Base-by-base conservation (phyloP, 2,888 invertebrate genomes). In the Drosophila basisetae region DNA sequence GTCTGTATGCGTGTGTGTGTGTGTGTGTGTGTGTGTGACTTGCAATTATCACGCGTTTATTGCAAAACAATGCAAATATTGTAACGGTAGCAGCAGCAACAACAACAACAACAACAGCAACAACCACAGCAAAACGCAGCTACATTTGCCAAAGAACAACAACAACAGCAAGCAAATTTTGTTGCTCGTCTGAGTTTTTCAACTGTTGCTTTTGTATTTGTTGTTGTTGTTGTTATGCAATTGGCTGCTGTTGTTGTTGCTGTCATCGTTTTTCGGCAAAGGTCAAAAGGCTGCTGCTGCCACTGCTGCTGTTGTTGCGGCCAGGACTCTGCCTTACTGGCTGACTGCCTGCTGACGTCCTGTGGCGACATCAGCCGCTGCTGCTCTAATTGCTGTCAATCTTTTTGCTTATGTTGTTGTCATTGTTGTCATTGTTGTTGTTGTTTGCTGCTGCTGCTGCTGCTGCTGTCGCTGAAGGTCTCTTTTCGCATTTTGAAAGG, bases 51-150 rank as follows among this genome's bases (percentile, higher is more conserved):
- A 84, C 83, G 83, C 86, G 76, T 86, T 86, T 86, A 87, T 87
- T 83, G 89, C 89, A 82, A 87, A 89, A 87, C 89, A 90, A 87
- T 89, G 90, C 89, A 88, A 88, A 82, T 82, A 82, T 73, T 80
- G 82, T 75, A 71, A 79, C 68, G 67, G 69, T 67, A 64, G 49
- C 79, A 55, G 30, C 53, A 65, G 2, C 79, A 55, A 25, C 53
- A 67, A 1, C 67, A 71, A 31, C 68, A 66, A 16, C 71, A 78
- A 41, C 58, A 64, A 31, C 33, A 7, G 39, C 53, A 62, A 50
- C 53, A 66, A 28, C 66, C 56, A 39, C 68, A 71, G 53, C 59
- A 55, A 60, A 28, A 25, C 41, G 41, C 64, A 43, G 47, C 13
- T 22, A 47, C 22, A 47, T 47, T 47, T 47, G 47, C 13, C 41